phyloP scores from a whole-genome alignment of 2,888 invertebrate species.

The Elaeidobius kamerunicus region DNA sequence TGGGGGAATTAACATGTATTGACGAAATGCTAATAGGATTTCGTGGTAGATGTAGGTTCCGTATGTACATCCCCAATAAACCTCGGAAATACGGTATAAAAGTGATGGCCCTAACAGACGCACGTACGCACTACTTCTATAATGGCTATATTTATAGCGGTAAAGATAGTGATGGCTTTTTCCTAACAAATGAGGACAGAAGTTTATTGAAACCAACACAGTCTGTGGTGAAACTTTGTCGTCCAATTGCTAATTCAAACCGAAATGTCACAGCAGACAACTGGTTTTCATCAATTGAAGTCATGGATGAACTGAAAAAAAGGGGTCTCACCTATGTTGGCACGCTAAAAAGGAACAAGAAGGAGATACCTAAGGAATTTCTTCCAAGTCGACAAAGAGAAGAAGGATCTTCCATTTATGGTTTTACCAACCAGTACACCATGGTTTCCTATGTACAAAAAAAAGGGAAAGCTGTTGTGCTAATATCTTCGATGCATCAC shows the following conservation, averaged over 20 bases:
- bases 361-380: not conserved
- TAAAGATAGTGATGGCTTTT: not conserved
- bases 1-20: constrained; percentile 1
- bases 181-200: not conserved
- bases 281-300: constrained; percentile 1
- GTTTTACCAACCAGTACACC: not conserved
- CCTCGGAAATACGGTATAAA: not conserved
- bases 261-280: not conserved
- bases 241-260: not conserved
- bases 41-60: constrained; percentile 3
- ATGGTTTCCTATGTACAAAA: not conserved
- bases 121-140: not conserved
- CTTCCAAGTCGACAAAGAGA: not conserved
- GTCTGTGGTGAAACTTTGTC: not conserved
- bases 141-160: not conserved
- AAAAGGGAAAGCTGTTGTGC: not conserved
- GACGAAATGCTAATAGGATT: constrained; percentile 8
- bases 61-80: constrained; percentile 1
- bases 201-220: not conserved
- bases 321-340: no score
- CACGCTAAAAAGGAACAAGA: not conserved
- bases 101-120: not conserved
- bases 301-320: not conserved
- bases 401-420: not conserved
- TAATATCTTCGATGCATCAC: not conserved